A percentile compares a stretch with the other conserved stretches of the same genome.
phyloP scores from a whole-genome alignment of 2,797 vertebrate species.

The Coendou prehensilis region DNA sequence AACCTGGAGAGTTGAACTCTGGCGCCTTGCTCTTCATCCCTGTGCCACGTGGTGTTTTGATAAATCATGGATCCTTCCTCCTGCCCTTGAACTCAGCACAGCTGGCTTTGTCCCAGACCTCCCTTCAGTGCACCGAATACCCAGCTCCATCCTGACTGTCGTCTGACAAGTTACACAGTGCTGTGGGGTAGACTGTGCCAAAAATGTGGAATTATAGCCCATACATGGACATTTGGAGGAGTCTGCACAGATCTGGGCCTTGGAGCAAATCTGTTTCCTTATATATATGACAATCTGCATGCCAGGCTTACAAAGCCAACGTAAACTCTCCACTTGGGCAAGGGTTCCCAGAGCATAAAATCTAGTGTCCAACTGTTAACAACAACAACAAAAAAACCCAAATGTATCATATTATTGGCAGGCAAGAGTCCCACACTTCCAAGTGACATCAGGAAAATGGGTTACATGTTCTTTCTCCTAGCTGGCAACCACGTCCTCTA shows the following conservation, averaged over 20 bases:
- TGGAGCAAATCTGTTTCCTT: slow-evolving; percentile 12
- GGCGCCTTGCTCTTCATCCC: background rate
- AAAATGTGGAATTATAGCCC: background rate
- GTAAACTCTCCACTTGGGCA: background rate
- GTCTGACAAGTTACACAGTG: background rate
- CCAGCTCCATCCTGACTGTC: background rate
- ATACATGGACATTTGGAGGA: background rate
- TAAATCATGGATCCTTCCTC: background rate
- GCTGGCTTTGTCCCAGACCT: background rate
- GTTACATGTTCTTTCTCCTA: background rate
- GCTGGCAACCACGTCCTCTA: background rate
- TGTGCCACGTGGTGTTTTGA: background rate
- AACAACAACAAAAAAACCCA: background rate
- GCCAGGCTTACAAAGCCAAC: slow-evolving; percentile 48
- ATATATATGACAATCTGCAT: background rate
- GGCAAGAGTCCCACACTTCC: background rate
- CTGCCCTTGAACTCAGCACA: background rate
- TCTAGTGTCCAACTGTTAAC: background rate
- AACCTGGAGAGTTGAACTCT: background rate
- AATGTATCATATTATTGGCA: background rate
- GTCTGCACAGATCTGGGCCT: slow-evolving; percentile 39
- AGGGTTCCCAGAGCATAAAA: background rate
- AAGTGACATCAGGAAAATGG: background rate
- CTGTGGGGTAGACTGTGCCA: background rate
- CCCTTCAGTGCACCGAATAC: fast-evolving